These are phyloP conservation scores for Odocoileus virginianus DNA, from an alignment of 2,113 vertebrate species.

Conservation along the genomic window DNA sequence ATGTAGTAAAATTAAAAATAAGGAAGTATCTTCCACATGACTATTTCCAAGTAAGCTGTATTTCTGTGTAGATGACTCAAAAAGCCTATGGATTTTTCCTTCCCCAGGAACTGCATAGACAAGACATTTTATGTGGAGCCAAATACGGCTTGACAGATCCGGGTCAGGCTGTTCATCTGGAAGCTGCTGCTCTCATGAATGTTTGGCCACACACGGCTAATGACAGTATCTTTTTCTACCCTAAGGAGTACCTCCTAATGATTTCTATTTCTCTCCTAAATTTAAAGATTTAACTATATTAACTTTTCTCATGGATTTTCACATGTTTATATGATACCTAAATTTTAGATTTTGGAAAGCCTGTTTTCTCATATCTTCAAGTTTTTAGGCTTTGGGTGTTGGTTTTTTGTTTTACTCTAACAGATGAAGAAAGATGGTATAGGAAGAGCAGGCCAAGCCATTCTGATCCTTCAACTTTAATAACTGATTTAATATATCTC, in stretches of 20 bases:
- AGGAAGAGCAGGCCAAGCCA: neutral
- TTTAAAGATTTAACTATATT: neutral
- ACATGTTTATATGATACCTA: neutral
- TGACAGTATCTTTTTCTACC: neutral
- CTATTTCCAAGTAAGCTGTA: neutral
- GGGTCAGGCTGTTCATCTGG: slow-evolving; percentile 42
- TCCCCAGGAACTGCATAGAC: neutral
- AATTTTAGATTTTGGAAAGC: slow-evolving; percentile 5
- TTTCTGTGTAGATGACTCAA: slow-evolving; percentile 19
- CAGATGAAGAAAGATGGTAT: neutral
- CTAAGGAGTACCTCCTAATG: neutral
- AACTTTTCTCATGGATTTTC: neutral
- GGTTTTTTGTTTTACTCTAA: neutral
- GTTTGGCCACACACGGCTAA: neutral
- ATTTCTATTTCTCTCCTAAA: neutral
- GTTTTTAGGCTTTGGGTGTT: neutral
- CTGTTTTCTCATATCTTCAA: neutral
- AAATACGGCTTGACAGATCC: slow-evolving; percentile 58
- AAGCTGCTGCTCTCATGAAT: slow-evolving; percentile 34
- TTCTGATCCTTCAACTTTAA: neutral
- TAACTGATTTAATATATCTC: neutral
- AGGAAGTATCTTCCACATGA: neutral
- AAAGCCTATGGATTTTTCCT: slow-evolving; percentile 26
- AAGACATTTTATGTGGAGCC: slow-evolving; percentile 19
- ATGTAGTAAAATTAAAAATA: neutral